Conservation (phyloP, 1,140 invertebrate species). For the Drosophila sulfurigaster region DNA sequence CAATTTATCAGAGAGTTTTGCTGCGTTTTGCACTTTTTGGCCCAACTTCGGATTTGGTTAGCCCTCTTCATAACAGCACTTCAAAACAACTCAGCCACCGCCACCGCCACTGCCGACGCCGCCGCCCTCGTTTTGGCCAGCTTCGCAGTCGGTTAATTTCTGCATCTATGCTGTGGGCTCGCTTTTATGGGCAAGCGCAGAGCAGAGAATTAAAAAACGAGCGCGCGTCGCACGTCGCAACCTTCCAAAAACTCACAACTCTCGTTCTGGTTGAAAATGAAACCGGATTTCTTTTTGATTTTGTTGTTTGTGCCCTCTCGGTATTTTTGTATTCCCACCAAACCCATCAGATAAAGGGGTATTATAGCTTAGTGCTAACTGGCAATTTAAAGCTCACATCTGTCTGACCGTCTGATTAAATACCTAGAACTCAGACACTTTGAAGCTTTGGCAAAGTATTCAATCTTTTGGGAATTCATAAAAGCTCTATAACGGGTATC, state of each 20-base stretch:
- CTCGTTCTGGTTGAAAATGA: conserved; percentile 76
- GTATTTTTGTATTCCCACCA: neutral
- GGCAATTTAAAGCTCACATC: no score
- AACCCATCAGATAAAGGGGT: no score
- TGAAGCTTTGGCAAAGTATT: no score
- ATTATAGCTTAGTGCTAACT: no score
- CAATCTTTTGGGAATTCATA: no score
- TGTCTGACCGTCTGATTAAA: no score
- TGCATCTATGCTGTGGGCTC: conserved; percentile 49
- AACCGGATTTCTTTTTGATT: conserved; percentile 77
- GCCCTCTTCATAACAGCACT: conserved; percentile 57
- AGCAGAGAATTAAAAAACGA: conserved; percentile 40
- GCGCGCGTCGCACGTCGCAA: conserved; percentile 28
- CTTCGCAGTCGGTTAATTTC: conserved; percentile 40
- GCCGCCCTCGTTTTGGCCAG: neutral
- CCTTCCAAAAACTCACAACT: conserved; percentile 45
- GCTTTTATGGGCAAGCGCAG: conserved; percentile 47
- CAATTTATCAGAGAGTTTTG: conserved; percentile 58
- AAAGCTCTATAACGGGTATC: no score
- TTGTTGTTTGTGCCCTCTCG: conserved; percentile 32
- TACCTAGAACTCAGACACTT: no score
- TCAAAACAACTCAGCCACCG: conserved; percentile 32
- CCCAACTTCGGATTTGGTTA: conserved; percentile 36
- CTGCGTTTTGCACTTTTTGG: conserved; percentile 45
- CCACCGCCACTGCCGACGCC: neutral